Evolutionary conservation across 2,113 vertebrate genomes (phyloP).

Genomic region (Mus spicilegus): DNA sequence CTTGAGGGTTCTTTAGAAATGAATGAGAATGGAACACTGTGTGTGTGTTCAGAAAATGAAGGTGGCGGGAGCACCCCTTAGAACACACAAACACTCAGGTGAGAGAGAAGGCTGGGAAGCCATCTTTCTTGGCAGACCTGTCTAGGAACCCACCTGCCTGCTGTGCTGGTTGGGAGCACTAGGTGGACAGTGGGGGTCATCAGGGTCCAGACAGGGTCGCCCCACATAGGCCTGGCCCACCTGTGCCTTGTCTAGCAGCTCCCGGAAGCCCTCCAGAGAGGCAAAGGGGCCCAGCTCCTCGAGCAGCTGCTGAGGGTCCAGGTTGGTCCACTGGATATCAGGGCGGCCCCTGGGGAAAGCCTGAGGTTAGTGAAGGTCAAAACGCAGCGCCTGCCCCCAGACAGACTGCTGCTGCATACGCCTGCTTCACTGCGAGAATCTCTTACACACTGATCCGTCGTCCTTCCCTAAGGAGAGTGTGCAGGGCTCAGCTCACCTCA

Average conservation of each 20-base stretch:
- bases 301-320: constrained; percentile 96
- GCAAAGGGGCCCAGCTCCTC: constrained; percentile 97
- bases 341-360: constrained; percentile 92
- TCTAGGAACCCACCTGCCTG: constrained; percentile 83
- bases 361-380: not conserved
- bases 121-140: not conserved
- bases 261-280: constrained; percentile 95
- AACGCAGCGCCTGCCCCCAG: not conserved
- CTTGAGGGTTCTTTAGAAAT: not conserved
- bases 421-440: not conserved
- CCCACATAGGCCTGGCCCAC: constrained; percentile 99
- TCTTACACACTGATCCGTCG: too few species aligned
- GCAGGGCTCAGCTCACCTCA: not conserved
- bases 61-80: not conserved
- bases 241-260: constrained; percentile 98
- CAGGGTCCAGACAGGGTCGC: constrained; percentile 94
- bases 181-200: constrained; percentile 93
- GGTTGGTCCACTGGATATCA: constrained; percentile 98
- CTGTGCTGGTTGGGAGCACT: constrained; percentile 95
- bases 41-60: not conserved
- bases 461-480: not conserved
- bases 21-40: not conserved
- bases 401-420: not conserved
- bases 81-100: not conserved
- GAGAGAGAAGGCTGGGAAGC: not conserved